Conservation (phyloP, 2,797 vertebrate genomes). For the Eptatretus atami region DNA sequence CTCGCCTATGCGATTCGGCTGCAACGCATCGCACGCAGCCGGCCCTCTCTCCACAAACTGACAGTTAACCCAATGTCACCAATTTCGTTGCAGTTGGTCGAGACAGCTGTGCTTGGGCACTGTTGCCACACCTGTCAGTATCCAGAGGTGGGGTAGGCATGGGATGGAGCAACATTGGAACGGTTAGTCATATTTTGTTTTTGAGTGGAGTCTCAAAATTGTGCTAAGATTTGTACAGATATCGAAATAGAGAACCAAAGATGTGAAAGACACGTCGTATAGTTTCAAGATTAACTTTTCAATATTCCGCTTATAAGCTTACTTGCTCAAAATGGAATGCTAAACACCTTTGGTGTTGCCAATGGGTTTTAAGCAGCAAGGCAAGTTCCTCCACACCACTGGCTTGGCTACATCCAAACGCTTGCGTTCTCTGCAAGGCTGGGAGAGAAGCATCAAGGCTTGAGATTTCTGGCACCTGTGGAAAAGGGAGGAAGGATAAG, state of each 20-base stretch:
- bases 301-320: too few relatives aligned
- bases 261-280: too few relatives aligned
- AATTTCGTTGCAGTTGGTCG: slow-evolving; percentile 93
- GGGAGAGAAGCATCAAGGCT: slow-evolving; percentile 46
- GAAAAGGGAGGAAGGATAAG: too few relatives aligned
- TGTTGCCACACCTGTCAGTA: slow-evolving; percentile 70
- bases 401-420: slow-evolving; percentile 90
- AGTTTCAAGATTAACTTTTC: too few relatives aligned
- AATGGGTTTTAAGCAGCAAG: slow-evolving; percentile 89
- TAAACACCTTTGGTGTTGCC: slow-evolving; percentile 67
- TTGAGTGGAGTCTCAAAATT: too few relatives aligned
- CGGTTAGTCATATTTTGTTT: too few relatives aligned
- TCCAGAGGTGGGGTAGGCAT: slow-evolving; percentile 9
- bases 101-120: slow-evolving; percentile 72
- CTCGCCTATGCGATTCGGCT: slow-evolving; percentile 69
- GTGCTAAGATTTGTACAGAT: too few relatives aligned
- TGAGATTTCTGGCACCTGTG: slow-evolving; percentile 66
- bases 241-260: too few relatives aligned
- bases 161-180: background rate
- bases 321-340: too few relatives aligned
- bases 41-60: slow-evolving; percentile 93
- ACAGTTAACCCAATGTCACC: slow-evolving; percentile 76
- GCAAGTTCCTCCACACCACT: slow-evolving; percentile 95
- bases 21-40: slow-evolving; percentile 82
- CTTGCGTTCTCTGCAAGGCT: slow-evolving; percentile 60